Evolutionary conservation across 2,888 invertebrate genomes (phyloP), one percentile per base, ranked within the genome.

Genomic region (Eulithis testata): DNA sequence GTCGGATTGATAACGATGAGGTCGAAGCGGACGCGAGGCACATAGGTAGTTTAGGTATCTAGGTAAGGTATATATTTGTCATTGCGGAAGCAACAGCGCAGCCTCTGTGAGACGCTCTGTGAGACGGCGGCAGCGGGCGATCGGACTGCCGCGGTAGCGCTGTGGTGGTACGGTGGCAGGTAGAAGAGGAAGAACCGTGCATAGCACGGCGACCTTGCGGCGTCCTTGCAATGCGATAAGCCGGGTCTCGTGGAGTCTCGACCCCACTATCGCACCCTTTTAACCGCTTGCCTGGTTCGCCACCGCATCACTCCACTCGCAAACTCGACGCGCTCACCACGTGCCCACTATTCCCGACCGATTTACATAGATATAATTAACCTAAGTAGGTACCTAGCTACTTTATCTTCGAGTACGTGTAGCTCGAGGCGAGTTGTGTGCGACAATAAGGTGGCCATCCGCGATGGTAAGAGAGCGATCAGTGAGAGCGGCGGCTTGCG

Each of bases 191-290:
- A 81, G 83, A 79, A 75, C 74, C 69, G 40, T 8, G 9, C 9
- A 8, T 2, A 5, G 40, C 40, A 11, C 40, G 71, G 59, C 85
- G 89, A 90, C 91, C 89, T 91, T 91, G 83, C 66, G 43, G 73
- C 87, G 91, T 88, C 91, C 91, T 91, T 88, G 89, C 72, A 76
- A 61, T 53, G 74, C 74, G 89, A 86, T 87, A 87, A 82, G 76
- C 74, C 74, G 73, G 81, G 80, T 83, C 84, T 81, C 79, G 83
- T 83, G 85, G 86, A 84, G 82, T 81, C 84, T 83, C 77, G 87
- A 87, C 90, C 89, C 88, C 86, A 80, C 81, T 87, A 86, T 85
- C 89, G 76, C 82, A 78, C 84, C 76, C 85, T 88, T 84, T 89
- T 88, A 89, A 89, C 83, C 80, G 84, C 73, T 70, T 71, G 76